Conservation (phyloP, 2,888 invertebrate genomes). For the Margaritifera margaritifera region DNA sequence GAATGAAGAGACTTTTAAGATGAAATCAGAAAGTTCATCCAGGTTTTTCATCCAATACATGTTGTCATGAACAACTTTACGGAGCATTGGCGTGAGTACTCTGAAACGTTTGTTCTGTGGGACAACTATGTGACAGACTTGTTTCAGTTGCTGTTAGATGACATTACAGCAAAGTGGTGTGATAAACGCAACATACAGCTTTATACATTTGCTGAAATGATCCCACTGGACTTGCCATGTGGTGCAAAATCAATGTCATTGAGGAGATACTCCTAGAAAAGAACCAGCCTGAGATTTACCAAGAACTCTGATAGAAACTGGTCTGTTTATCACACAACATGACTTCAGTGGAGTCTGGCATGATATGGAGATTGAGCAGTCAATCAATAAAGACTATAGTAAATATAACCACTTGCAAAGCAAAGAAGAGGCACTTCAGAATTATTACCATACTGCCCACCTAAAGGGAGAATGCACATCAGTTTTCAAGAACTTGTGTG, state of each 20-base stretch:
- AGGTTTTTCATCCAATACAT: background rate
- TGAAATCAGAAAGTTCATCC: background rate
- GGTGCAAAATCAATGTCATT: too few species aligned
- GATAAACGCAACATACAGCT: constrained; percentile 7
- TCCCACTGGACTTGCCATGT: constrained; percentile 1
- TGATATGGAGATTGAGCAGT: too few species aligned
- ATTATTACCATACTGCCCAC: too few species aligned
- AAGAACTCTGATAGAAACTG: background rate
- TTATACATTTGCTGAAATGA: constrained; percentile 17
- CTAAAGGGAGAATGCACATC: too few species aligned
- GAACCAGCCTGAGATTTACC: too few species aligned
- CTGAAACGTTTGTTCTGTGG: constrained; percentile 6
- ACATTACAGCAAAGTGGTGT: constrained; percentile 9
- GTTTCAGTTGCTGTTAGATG: constrained; percentile 6
- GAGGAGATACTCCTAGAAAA: too few species aligned
- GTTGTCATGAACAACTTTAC: background rate
- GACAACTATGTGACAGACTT: constrained; percentile 7
- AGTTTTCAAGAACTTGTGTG: too few species aligned
- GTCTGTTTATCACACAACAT: constrained; percentile 6
- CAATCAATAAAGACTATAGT: too few species aligned
- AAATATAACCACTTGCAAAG: too few species aligned
- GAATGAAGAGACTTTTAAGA: background rate
- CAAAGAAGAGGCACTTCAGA: too few species aligned
- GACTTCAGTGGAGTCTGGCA: too few species aligned
- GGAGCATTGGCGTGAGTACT: background rate